These are phyloP conservation scores for Drosophila lowei DNA, from an alignment of 1,140 invertebrate species.

Conservation along the genomic window DNA sequence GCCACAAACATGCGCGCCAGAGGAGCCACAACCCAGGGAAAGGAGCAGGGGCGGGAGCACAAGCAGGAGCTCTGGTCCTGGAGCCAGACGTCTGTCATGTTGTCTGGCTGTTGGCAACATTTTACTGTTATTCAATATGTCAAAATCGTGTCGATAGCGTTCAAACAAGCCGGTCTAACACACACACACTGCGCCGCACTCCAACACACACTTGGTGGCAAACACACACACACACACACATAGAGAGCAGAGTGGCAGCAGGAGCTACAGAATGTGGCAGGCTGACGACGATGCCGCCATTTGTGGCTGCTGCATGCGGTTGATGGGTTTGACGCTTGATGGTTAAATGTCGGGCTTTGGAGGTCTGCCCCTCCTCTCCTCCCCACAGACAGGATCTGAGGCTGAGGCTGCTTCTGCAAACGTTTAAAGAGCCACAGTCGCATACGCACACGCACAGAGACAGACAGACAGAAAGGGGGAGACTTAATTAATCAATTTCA, in stretches of 20 bases:
- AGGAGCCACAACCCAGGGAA: constrained; percentile 25
- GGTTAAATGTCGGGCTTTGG: no score
- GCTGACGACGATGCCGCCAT: constrained; percentile 41
- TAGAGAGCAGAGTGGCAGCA: neutral
- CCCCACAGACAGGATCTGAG: neutral
- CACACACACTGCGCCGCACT: constrained; percentile 5
- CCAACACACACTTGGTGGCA: constrained; percentile 1
- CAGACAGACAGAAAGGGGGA: neutral
- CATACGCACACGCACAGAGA: neutral
- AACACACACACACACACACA: neutral
- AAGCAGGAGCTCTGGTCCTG: constrained; percentile 8
- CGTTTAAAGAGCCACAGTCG: neutral
- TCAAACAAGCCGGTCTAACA: constrained; percentile 52
- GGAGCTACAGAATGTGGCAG: constrained; percentile 6
- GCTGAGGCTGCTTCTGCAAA: neutral
- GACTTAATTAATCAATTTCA: constrained; percentile 80
- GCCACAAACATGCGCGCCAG: constrained; percentile 68
- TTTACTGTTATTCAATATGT: constrained; percentile 81
- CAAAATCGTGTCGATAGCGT: constrained; percentile 81
- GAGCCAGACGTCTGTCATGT: constrained; percentile 61
- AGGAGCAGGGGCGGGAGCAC: neutral
- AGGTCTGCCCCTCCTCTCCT: no score
- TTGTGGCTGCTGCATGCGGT: constrained; percentile 46
- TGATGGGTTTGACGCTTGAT: constrained; percentile 13
- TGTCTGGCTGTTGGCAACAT: constrained; percentile 61